phyloP scores from a whole-genome alignment of 2,888 invertebrate genomes.

The Drosophila testacea region DNA sequence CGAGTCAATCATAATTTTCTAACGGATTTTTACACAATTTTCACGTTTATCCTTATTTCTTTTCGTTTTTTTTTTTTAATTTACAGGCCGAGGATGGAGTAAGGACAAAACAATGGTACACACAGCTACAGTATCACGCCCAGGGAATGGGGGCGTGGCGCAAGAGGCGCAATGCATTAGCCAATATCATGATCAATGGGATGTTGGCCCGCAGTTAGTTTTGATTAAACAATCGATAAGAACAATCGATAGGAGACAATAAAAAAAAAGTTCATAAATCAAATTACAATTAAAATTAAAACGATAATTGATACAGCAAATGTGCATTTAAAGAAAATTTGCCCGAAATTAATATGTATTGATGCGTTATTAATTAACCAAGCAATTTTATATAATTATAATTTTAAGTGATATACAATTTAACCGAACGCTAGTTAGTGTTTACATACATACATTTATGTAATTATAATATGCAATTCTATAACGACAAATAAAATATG shows the following conservation, averaged over 20 bases:
- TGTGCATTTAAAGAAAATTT: slow-evolving; percentile 57
- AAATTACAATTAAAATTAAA: slow-evolving; percentile 11
- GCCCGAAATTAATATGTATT: slow-evolving; percentile 52
- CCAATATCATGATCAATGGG: slow-evolving; percentile 98
- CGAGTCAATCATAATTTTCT: slow-evolving; percentile 64
- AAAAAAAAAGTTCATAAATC: slow-evolving; percentile 6
- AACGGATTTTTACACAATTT: slow-evolving; percentile 36
- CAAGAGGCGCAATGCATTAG: slow-evolving; percentile 94
- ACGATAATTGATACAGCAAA: slow-evolving; percentile 48
- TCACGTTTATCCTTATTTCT: neutral
- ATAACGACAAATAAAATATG: slow-evolving; percentile 29
- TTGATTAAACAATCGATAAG: slow-evolving; percentile 17
- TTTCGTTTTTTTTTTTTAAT: slow-evolving; percentile 17
- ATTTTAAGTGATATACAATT: slow-evolving; percentile 71
- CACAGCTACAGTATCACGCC: slow-evolving; percentile 95
- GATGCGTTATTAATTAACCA: slow-evolving; percentile 61
- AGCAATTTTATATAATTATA: slow-evolving; percentile 70
- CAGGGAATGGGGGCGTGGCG: slow-evolving; percentile 97
- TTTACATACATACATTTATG: slow-evolving; percentile 42
- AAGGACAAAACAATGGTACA: slow-evolving; percentile 95
- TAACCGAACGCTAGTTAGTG: slow-evolving; percentile 68
- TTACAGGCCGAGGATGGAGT: slow-evolving; percentile 93
- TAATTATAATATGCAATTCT: slow-evolving; percentile 31
- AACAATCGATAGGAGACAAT: neutral
- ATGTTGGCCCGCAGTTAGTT: slow-evolving; percentile 86